A percentile compares a stretch with the other conserved stretches of the same genome.
These are phyloP conservation scores for Epicauta chinensis DNA, from an alignment of 1,140 invertebrate genomes.

Conservation along the genomic window DNA sequence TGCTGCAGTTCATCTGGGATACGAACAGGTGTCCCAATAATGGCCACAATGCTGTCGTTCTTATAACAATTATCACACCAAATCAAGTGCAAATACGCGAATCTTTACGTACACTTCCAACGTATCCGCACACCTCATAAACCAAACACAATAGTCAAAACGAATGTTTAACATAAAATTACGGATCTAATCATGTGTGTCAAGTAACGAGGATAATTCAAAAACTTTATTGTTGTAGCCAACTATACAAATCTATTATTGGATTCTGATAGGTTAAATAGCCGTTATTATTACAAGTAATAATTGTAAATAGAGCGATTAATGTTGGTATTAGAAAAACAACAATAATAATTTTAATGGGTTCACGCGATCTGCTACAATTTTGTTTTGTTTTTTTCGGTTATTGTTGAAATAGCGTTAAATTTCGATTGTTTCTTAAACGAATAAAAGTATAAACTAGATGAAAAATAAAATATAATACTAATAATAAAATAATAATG, in stretches of 20 bases:
- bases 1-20: constrained; percentile 18
- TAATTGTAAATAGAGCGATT: too few species aligned
- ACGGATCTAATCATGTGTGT: too few species aligned
- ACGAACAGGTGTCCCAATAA: constrained; percentile 19
- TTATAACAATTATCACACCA: constrained; percentile 10
- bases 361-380: constrained; percentile 17
- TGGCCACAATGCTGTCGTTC: constrained; percentile 6
- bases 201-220: too few species aligned
- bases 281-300: too few species aligned
- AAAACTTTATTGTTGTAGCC: too few species aligned
- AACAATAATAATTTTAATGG: background rate
- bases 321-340: too few species aligned
- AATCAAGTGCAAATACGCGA: constrained; percentile 16
- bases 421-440: constrained; percentile 32
- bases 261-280: too few species aligned
- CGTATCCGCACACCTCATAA: too few species aligned
- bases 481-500: background rate
- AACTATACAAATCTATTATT: too few species aligned
- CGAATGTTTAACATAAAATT: too few species aligned
- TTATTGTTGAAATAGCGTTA: constrained; percentile 23
- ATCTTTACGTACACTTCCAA: too few species aligned
- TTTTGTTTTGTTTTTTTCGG: constrained; percentile 18
- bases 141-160: too few species aligned
- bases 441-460: constrained; percentile 10
- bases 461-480: background rate